Percentiles rank a stretch among this genome's conserved stretches.
Evolutionary conservation across 2,888 invertebrate species (phyloP).

Genomic region (Crossocerus cetratus): DNA sequence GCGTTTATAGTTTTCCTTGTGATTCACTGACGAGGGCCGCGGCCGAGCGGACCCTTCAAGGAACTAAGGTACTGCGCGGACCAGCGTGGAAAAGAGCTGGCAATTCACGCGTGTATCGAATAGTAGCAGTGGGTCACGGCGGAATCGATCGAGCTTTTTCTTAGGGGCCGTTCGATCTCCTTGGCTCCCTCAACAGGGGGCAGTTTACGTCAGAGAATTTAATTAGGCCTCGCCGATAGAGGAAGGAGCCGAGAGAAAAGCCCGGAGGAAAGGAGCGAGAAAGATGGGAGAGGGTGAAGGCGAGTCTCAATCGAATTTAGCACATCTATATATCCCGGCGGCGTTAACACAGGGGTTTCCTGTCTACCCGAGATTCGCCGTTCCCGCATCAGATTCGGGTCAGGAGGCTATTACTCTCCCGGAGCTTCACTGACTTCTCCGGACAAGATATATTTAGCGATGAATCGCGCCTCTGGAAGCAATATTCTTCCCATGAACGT

Average conservation of each 20-base stretch:
- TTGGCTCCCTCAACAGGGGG: neutral
- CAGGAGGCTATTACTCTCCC: conserved; percentile 46
- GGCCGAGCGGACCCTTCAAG: too few species aligned
- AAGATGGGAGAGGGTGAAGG: too few species aligned
- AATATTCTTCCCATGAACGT: conserved; percentile 36
- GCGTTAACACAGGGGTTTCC: conserved; percentile 27
- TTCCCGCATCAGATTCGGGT: conserved; percentile 46
- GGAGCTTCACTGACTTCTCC: conserved; percentile 20
- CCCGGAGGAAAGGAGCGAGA: neutral
- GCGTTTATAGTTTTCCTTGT: too few species aligned
- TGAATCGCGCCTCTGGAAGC: conserved; percentile 9
- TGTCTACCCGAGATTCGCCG: conserved; percentile 36
- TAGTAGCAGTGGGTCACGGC: conserved; percentile 7
- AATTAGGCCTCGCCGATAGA: conserved; percentile 38
- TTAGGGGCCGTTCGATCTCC: conserved; percentile 17
- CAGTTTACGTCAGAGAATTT: conserved; percentile 37
- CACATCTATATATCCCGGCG: conserved; percentile 29
- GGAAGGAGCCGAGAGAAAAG: conserved; percentile 5
- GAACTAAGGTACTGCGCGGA: neutral
- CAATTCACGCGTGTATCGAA: conserved; percentile 2
- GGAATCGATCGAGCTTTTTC: conserved; percentile 7
- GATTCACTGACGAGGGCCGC: too few species aligned
- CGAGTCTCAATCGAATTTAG: conserved; percentile 39
- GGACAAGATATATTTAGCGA: conserved; percentile 45
- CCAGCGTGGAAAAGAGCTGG: neutral